These are phyloP conservation scores for Dasyurus viverrinus DNA, from an alignment of 2,113 vertebrate genomes.

Conservation along the genomic window DNA sequence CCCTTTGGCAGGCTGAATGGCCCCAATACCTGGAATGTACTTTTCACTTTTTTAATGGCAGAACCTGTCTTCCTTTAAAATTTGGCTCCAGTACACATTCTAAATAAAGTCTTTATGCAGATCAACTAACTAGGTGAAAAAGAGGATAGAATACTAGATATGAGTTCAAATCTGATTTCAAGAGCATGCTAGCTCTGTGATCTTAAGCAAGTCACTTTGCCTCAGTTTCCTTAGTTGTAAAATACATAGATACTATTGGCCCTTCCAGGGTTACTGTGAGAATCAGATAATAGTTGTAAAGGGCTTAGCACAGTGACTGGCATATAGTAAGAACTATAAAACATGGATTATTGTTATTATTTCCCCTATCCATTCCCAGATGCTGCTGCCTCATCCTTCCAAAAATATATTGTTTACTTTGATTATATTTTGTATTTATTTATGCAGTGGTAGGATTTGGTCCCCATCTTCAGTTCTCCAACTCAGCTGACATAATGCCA, in stretches of 20 bases:
- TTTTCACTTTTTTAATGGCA: background rate
- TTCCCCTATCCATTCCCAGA: background rate
- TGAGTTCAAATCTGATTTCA: background rate
- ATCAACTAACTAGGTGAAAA: background rate
- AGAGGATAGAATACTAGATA: background rate
- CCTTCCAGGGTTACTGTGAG: background rate
- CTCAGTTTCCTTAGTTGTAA: background rate
- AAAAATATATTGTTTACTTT: background rate
- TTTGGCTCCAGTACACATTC: background rate
- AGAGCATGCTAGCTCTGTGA: background rate
- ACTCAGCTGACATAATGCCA: background rate
- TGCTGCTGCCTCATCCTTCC: background rate
- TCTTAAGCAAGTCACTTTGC: background rate
- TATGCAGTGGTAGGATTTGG: background rate
- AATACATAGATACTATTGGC: background rate
- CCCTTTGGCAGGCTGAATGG: background rate
- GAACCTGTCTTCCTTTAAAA: background rate
- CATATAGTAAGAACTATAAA: background rate
- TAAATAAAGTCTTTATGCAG: background rate
- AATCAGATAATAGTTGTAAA: background rate
- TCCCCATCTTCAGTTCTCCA: background rate
- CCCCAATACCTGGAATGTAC: background rate
- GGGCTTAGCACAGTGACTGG: background rate
- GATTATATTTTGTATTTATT: background rate
- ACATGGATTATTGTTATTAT: background rate